Evolutionary conservation across 2,888 invertebrate genomes (phyloP).

Genomic region (Pachliopta kotzebuea): DNA sequence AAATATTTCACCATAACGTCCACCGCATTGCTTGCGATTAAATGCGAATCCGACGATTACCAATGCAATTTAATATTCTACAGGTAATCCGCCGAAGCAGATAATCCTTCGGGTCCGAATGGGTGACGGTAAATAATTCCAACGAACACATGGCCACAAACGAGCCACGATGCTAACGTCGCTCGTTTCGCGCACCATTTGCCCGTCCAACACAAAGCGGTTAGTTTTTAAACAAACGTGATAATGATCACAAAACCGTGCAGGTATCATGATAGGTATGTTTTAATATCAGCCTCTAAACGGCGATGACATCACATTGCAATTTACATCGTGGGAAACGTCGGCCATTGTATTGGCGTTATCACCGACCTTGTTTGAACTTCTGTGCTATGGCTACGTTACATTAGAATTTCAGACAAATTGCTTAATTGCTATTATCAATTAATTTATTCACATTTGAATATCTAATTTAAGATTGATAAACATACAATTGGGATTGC

Average conservation of each 20-base stretch:
- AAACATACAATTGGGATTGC: no score
- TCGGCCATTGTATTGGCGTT: constrained; percentile 27
- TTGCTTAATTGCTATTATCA: constrained; percentile 5
- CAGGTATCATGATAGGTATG: constrained; percentile 20
- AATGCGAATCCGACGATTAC: neutral
- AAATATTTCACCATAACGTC: no score
- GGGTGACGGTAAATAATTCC: constrained; percentile 49
- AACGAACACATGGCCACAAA: constrained; percentile 46
- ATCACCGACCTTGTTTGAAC: constrained; percentile 27
- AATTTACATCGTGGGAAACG: constrained; percentile 36
- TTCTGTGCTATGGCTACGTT: constrained; percentile 19
- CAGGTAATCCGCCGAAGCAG: constrained; percentile 33
- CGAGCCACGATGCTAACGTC: constrained; percentile 22
- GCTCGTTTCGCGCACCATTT: constrained; percentile 11
- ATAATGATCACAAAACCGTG: constrained; percentile 25
- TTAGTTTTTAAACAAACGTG: constrained; percentile 25
- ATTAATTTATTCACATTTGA: neutral
- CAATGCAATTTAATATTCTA: constrained; percentile 31
- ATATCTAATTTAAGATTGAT: neutral
- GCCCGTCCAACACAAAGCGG: neutral
- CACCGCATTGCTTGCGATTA: no score
- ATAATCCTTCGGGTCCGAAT: constrained; percentile 47
- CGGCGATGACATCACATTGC: constrained; percentile 32
- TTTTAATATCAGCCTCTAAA: constrained; percentile 28
- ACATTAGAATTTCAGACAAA: constrained; percentile 19